Conservation (phyloP, 2,888 invertebrate species). For the Cantharis rufa region DNA sequence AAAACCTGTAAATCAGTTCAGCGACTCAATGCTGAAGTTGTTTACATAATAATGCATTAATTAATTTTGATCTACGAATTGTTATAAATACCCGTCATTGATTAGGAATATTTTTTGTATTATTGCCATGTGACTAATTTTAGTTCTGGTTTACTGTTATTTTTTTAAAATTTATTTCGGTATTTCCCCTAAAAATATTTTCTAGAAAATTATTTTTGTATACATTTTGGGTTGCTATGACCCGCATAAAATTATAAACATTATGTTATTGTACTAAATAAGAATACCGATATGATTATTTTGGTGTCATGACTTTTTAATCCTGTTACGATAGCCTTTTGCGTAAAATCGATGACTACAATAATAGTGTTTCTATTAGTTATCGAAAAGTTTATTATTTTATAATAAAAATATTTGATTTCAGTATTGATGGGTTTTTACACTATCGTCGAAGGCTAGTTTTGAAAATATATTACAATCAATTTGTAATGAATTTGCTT, state of each 20-base stretch:
- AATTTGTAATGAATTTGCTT: background rate
- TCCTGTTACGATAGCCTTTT: background rate
- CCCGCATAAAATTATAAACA: background rate
- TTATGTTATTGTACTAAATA: background rate
- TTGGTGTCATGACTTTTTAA: slow-evolving; percentile 15
- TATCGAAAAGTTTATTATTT: background rate
- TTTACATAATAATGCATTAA: background rate
- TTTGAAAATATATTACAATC: no score
- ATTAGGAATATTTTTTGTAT: background rate
- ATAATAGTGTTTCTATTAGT: background rate
- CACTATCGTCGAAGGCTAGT: background rate
- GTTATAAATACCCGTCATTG: background rate
- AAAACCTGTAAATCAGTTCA: background rate
- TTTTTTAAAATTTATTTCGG: no score
- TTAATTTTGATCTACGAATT: background rate
- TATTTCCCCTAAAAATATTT: background rate
- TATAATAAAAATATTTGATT: background rate
- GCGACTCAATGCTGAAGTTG: background rate
- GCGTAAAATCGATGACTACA: background rate
- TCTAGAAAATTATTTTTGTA: background rate
- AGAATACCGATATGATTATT: background rate
- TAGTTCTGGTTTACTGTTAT: no score
- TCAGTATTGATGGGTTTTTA: background rate
- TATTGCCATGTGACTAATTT: no score
- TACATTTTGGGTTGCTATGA: background rate